phyloP scores from a whole-genome alignment of 2,888 invertebrate species.

The Leptopilina myrica region DNA sequence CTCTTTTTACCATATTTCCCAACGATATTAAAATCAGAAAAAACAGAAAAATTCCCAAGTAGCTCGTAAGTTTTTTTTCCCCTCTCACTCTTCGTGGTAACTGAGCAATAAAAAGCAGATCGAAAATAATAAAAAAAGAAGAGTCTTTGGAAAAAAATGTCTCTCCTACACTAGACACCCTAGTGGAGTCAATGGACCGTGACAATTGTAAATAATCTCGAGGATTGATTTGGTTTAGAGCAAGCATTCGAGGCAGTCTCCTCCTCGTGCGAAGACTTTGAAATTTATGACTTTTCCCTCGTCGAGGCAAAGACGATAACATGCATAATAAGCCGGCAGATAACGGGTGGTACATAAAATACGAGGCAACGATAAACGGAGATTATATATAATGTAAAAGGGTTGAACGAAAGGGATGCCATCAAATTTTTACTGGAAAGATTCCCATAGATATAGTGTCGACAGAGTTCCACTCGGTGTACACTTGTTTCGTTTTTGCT shows the following conservation, averaged over 20 bases:
- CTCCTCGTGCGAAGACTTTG: slow-evolving; percentile 57
- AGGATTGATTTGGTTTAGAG: slow-evolving; percentile 57
- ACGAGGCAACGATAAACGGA: slow-evolving; percentile 64
- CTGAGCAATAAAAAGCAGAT: too few relatives aligned
- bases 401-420: slow-evolving; percentile 50
- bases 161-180: not conserved
- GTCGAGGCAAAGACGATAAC: slow-evolving; percentile 64
- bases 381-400: slow-evolving; percentile 45
- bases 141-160: not conserved
- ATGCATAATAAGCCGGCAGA: slow-evolving; percentile 64
- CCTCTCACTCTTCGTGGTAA: too few relatives aligned
- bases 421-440: slow-evolving; percentile 53
- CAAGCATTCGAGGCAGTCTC: slow-evolving; percentile 31
- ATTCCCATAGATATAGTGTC: slow-evolving; percentile 31
- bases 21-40: too few relatives aligned
- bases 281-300: slow-evolving; percentile 67
- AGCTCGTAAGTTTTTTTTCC: too few relatives aligned
- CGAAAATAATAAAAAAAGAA: not conserved
- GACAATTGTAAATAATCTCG: slow-evolving; percentile 46
- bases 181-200: slow-evolving; percentile 39
- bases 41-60: too few relatives aligned
- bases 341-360: slow-evolving; percentile 65
- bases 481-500: too few relatives aligned
- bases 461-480: too few relatives aligned
- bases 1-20: too few relatives aligned